Base-by-base conservation (phyloP, 2,113 vertebrate genomes). In the Thunnus thynnus region DNA sequence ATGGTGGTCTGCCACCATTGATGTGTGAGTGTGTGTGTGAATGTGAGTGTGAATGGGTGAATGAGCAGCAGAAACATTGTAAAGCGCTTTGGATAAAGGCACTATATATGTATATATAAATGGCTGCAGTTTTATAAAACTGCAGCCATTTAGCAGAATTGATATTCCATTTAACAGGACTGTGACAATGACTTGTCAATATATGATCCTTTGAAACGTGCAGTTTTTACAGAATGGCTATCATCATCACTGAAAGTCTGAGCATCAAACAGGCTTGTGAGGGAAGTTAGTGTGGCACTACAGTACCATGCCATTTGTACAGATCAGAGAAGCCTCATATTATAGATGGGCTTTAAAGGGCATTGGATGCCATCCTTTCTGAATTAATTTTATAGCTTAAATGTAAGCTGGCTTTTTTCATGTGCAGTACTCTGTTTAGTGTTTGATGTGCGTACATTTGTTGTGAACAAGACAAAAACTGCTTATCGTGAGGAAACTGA, bases 381-480 rank as follows among this genome's bases (percentile, higher is more conserved):
- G 50, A 47, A 41, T 76, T 52, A 0, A 20, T 48, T 50, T 66
- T 9, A 27, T 16, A 56, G 10, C 56, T 63, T 14, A 22, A 32
- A 55, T 13, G n/a, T 44, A 80, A 72, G 36, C 61, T 64, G 14
- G 13, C 1, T 67, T 27, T 62, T 63, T 84, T 20, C 48, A 47
- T 2, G 13, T 58, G 54, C 66, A 51, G 8, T 18, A 20, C 61
- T 72, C 55, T 79, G n/a, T 72, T 75, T 81, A 60, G 6, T 72
- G 55, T 51, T 3, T 32, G 20, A 7, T 46, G 36, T 60, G 52
- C 47, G 62, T 70, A 70, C 0, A 46, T 62, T 78, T 55, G 54
- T 54, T 51, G 48, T 57, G 14, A 79, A 72, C n/a, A 76, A 78
- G 58, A 78, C 11, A 5, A 57, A 76, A 72, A 74, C 13, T 0